Evolutionary conservation across 1,140 invertebrate species (phyloP), one percentile per base, ranked within the genome.

Genomic region (Mamestra configurata): DNA sequence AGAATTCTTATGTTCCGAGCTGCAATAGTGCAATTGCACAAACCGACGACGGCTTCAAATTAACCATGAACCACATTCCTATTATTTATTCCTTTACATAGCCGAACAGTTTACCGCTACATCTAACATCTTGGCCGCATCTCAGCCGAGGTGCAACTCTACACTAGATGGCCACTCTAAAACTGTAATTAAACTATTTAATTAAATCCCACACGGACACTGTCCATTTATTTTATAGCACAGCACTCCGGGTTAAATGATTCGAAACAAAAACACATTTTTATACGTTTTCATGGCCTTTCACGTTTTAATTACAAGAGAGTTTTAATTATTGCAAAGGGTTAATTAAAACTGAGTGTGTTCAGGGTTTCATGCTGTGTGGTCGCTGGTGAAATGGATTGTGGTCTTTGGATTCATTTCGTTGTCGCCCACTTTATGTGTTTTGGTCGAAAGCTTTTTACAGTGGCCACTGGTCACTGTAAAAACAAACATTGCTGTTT

Each of bases 171-270:
- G 71, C 57, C n/a, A 72, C 64, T 77, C 70, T 84, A 77, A 82
- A 84, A 80, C n/a, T 84, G 79, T 80, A 84, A 84, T 84, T 82
- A 84, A 82, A 84, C 76, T 82, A 82, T 84, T 84, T 84, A 84
- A 84, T 84, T 82, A 82, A 82, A 78, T 53, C 55, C 70, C 78
- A 82, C 78, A 84, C 70, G 31, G 61, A 57, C 43, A 40, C 46
- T 73, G 73, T 57, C 70, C 59, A 57, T 51, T 77, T 64, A 49
- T 77, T 77, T 66, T 46, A 73, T 8, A 37, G n/a, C 37, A 24
- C 66, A 15, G 8, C 55, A 72, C 7, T n/a, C 59, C 1, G 22
- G 35, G 27, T 77, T 64, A 76, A 76, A 77, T 77, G 61, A 77
- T 68, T 8, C 46, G 59, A 77, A 55, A 77, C 46, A 40, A 68